phyloP scores from a whole-genome alignment of 2,888 invertebrate genomes.

The Agriopis aurantiaria region DNA sequence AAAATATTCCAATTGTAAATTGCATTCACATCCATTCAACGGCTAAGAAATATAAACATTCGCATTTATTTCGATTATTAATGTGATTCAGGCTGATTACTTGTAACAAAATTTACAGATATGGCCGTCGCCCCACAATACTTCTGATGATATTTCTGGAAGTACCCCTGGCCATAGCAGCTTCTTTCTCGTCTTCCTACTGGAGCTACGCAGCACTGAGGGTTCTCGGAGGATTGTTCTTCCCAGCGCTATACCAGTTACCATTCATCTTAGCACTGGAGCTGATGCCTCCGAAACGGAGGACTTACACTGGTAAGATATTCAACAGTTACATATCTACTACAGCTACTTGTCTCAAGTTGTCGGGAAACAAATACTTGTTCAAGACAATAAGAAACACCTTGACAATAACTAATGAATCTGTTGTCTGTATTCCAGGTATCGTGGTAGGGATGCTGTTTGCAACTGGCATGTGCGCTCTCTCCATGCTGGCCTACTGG shows the following conservation, averaged over 20 bases:
- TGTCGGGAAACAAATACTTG: no score
- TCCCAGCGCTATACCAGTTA: conserved; percentile 89
- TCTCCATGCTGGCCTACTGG: conserved; percentile 87
- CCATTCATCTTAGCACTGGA: conserved; percentile 89
- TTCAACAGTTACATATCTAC: not conserved
- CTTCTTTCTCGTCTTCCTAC: conserved; percentile 87
- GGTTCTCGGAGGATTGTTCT: conserved; percentile 88
- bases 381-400: not conserved
- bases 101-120: conserved; percentile 66
- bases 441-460: conserved; percentile 89
- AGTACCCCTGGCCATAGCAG: conserved; percentile 87
- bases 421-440: conserved; percentile 60
- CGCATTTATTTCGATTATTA: no score
- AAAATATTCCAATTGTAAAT: not conserved
- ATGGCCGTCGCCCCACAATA: conserved; percentile 88
- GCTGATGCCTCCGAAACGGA: conserved; percentile 88
- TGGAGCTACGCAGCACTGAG: conserved; percentile 86
- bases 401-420: no score
- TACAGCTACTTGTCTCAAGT: no score
- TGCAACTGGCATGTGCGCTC: conserved; percentile 88
- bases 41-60: no score
- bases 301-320: conserved; percentile 86
- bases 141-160: conserved; percentile 87
- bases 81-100: not conserved
- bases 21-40: no score